Evolutionary conservation across 2,888 invertebrate species (phyloP), one percentile per base, ranked within the genome.

Genomic region (Anthrax anthrax): DNA sequence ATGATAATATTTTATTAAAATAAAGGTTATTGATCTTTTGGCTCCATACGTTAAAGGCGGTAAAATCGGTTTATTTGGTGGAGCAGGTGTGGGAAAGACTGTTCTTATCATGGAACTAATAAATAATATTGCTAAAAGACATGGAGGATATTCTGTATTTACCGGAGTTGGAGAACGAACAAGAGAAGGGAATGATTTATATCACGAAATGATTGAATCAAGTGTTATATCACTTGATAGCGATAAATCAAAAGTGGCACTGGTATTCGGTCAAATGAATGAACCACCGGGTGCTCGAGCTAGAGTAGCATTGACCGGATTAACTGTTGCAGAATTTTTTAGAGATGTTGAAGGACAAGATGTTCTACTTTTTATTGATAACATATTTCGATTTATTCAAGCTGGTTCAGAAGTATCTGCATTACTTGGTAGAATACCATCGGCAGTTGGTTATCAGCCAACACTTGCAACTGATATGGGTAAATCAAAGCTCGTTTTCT

Each of bases 401-500:
- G 89, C 89, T 58, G 89, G 88, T 73, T 88, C 88, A 43, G 88
- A 89, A 69, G 76, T 77, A 64, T 94, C 92, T 57, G 92, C 92
- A 57, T 71, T 92, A 72, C 70, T 92, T 70, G 92, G 92, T 69
- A 88, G 92, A 79, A 94, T 94, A 64, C 92, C 92, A 57, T 86
- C 85, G 34, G 92, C 92, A 67, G 91, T 94, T 63, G 92, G 92
- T 69, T 92, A 94, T 70, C 92, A 94, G 66, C 92, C 92, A 50
- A 94, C 92, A 39, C 70, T 92, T 70, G 91, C 91, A 59, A 92
- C 92, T 67, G 92, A 92, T 75, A 92, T 92, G 92, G 92, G 92
- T 80, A 38, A 43, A 36, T 27, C 6, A 17, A 9, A 32, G 12
- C 2, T 27, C 5, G 5, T 27, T 27, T 27, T 27, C 9, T 27